Percentiles rank a stretch among this genome's conserved stretches.
phyloP scores from a whole-genome alignment of 2,113 vertebrate species.

The Neolamprologus variostigma region DNA sequence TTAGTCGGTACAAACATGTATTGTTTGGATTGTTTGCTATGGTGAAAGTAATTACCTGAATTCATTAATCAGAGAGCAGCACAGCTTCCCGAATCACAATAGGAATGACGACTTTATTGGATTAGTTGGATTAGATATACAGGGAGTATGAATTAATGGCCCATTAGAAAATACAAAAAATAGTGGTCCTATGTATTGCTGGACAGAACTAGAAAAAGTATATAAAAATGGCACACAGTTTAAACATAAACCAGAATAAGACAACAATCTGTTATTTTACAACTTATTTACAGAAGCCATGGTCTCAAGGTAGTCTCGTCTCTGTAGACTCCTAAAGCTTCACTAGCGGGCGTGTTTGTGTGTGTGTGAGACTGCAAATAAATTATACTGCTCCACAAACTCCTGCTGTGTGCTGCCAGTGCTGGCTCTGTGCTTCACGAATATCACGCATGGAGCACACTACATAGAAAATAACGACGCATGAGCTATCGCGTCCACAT shows the following conservation, averaged over 20 bases:
- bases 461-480: not conserved
- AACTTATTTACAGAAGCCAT: slow-evolving; percentile 53
- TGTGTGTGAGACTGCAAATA: slow-evolving; percentile 12
- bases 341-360: not conserved
- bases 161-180: slow-evolving; percentile 26
- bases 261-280: slow-evolving; percentile 47
- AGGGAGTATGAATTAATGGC: not conserved
- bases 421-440: slow-evolving; percentile 36
- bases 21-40: not conserved
- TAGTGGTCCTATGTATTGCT: not conserved
- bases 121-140: slow-evolving; percentile 19
- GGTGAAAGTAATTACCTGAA: slow-evolving; percentile 13
- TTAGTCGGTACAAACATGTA: not conserved
- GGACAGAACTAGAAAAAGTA: slow-evolving; percentile 35
- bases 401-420: not conserved
- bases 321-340: slow-evolving; percentile 1
- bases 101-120: not conserved
- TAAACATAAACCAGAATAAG: slow-evolving; percentile 25
- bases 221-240: slow-evolving; percentile 50
- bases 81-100: not conserved
- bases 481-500: not conserved
- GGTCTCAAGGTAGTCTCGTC: not conserved
- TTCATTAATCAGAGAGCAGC: slow-evolving; percentile 22
- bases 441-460: not conserved
- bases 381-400: not conserved